Evolutionary conservation across 2,797 vertebrate species (phyloP).

Genomic region (Mormyrus proboscirostris): DNA sequence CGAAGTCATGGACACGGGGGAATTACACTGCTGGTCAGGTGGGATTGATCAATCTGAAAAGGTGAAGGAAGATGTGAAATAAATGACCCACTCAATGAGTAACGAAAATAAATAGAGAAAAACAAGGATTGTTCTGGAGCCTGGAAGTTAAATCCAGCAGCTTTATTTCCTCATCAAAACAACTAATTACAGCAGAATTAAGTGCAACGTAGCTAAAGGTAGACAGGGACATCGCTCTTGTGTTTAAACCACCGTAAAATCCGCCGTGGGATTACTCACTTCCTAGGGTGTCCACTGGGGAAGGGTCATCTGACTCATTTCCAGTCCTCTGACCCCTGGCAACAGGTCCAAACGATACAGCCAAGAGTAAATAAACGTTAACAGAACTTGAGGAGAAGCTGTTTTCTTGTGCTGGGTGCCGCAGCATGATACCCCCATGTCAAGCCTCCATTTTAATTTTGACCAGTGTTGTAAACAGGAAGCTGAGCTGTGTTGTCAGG

Average conservation of each 20-base stretch:
- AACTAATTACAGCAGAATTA: conserved; percentile 29
- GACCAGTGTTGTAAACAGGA: background rate
- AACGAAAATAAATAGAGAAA: background rate
- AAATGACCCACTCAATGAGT: background rate
- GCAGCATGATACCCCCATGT: background rate
- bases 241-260: conserved; percentile 45
- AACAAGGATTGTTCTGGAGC: background rate
- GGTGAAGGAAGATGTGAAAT: background rate
- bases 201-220: conserved; percentile 32
- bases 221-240: conserved; percentile 21
- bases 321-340: conserved; percentile 31
- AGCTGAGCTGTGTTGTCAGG: background rate
- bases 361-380: conserved; percentile 32
- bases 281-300: conserved; percentile 36
- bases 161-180: conserved; percentile 8
- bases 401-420: conserved; percentile 11
- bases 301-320: conserved; percentile 35
- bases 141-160: conserved; percentile 25
- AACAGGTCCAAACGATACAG: conserved; percentile 21
- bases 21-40: background rate
- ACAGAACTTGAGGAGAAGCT: conserved; percentile 10
- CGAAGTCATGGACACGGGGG: background rate
- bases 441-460: background rate
- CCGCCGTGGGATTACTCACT: conserved; percentile 38
- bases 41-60: background rate